Evolutionary conservation across 2,113 vertebrate genomes (phyloP).

Genomic region (Dipodomys stephensi): DNA sequence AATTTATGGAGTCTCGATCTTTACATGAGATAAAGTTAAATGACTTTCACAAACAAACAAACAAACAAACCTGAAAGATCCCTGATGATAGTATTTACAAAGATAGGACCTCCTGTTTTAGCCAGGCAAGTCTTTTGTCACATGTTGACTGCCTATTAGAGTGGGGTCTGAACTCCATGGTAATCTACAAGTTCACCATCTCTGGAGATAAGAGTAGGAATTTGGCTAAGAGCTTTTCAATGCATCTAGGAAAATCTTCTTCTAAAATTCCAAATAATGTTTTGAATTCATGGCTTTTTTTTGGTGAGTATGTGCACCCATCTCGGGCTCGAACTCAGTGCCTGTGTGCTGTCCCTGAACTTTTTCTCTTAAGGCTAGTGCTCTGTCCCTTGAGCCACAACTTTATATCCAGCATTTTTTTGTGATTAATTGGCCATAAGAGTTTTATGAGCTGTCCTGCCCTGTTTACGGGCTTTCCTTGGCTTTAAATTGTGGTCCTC

Average conservation of each 20-base stretch:
- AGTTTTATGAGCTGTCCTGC: too few relatives aligned
- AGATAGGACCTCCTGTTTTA: neutral
- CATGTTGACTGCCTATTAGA: neutral
- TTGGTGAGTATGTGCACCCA: too few relatives aligned
- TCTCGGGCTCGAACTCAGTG: too few relatives aligned
- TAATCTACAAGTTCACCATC: neutral
- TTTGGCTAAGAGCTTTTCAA: neutral
- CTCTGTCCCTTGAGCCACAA: too few relatives aligned
- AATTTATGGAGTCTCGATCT: neutral
- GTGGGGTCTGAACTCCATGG: neutral
- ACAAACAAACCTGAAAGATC: neutral
- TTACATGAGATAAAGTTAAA: neutral
- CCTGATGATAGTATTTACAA: neutral
- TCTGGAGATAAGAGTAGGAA: neutral
- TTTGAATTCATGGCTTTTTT: neutral
- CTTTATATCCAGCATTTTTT: too few relatives aligned
- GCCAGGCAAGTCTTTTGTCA: neutral
- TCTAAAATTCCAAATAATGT: neutral
- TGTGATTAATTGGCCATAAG: too few relatives aligned
- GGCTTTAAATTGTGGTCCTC: too few relatives aligned
- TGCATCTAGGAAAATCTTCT: neutral
- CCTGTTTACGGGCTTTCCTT: too few relatives aligned
- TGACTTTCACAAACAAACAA: neutral
- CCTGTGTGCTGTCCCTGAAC: too few relatives aligned
- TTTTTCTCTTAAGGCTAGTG: too few relatives aligned